Percentiles rank a stretch among this genome's conserved stretches.
Conservation (phyloP, 2,888 invertebrate species). For the Thymelicus sylvestris region DNA sequence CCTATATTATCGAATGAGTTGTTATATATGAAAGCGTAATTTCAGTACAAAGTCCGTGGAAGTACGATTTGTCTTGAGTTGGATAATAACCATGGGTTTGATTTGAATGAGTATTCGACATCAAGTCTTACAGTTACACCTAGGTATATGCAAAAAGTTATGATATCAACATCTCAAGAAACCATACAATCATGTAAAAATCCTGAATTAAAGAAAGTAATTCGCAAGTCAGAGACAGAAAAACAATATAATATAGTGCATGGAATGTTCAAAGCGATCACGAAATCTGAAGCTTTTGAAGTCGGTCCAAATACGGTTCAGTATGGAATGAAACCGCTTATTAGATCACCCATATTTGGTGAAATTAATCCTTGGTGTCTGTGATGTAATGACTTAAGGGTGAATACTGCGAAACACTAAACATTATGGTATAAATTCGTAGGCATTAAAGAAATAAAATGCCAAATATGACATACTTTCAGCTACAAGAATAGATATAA, state of each 20-base stretch:
- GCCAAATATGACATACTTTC: not conserved
- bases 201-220: not conserved
- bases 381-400: constrained; percentile 29
- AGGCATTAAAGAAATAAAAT: not conserved
- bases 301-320: constrained; percentile 26
- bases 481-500: not conserved
- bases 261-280: constrained; percentile 34
- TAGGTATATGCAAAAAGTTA: too few species aligned
- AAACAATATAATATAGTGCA: constrained; percentile 12
- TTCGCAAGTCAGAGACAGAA: not conserved
- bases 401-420: constrained; percentile 26
- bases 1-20: constrained; percentile 53
- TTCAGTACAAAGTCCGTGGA: not conserved
- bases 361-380: constrained; percentile 39
- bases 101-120: too few species aligned
- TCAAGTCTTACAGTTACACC: too few species aligned
- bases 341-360: constrained; percentile 42
- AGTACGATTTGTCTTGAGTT: not conserved
- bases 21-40: constrained; percentile 32
- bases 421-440: constrained; percentile 7
- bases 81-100: too few species aligned
- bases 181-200: too few species aligned
- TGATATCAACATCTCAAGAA: too few species aligned
- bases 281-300: constrained; percentile 37
- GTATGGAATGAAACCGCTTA: constrained; percentile 42